Evolutionary conservation across 2,888 invertebrate genomes (phyloP).

Genomic region (Ennomos fuscantarius): DNA sequence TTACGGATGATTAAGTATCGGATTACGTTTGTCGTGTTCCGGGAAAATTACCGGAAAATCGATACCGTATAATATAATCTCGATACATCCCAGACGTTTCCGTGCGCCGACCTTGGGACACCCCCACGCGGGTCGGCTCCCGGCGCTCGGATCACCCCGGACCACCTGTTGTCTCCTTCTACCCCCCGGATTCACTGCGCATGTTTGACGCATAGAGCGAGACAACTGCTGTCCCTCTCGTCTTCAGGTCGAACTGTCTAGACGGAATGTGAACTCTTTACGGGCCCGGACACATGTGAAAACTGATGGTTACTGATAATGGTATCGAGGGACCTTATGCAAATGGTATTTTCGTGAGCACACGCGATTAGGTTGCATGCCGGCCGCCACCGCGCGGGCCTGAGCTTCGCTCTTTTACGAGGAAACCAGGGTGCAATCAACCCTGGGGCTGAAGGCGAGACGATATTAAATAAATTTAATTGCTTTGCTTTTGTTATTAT

Average conservation of each 20-base stretch:
- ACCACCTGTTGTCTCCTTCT: slow-evolving; percentile 74
- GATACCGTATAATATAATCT: slow-evolving; percentile 73
- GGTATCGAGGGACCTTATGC: slow-evolving; percentile 56
- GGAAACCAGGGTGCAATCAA: slow-evolving; percentile 10
- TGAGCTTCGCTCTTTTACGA: slow-evolving; percentile 1
- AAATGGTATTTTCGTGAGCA: slow-evolving; percentile 50
- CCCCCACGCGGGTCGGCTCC: slow-evolving; percentile 20
- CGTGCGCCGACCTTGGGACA: slow-evolving; percentile 78
- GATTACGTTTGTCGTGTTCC: slow-evolving; percentile 34
- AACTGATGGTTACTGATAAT: slow-evolving; percentile 44
- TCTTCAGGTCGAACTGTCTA: slow-evolving; percentile 81
- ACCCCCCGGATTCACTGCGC: slow-evolving; percentile 63
- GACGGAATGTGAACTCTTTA: slow-evolving; percentile 81
- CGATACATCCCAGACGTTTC: slow-evolving; percentile 79
- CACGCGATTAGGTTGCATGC: slow-evolving; percentile 44
- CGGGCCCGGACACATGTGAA: slow-evolving; percentile 60
- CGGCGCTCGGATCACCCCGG: slow-evolving; percentile 47
- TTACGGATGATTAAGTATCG: slow-evolving; percentile 7
- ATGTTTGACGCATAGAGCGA: slow-evolving; percentile 73
- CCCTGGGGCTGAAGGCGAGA: slow-evolving; percentile 7
- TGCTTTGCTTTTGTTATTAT: slow-evolving; percentile 6
- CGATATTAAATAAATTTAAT: slow-evolving; percentile 16
- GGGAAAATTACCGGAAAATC: slow-evolving; percentile 64
- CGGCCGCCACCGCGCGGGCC: background rate
- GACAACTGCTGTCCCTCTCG: slow-evolving; percentile 64